Percentiles rank a stretch among this genome's conserved stretches.
phyloP scores from a whole-genome alignment of 2,113 vertebrate species.

The Collichthys lucidus region DNA sequence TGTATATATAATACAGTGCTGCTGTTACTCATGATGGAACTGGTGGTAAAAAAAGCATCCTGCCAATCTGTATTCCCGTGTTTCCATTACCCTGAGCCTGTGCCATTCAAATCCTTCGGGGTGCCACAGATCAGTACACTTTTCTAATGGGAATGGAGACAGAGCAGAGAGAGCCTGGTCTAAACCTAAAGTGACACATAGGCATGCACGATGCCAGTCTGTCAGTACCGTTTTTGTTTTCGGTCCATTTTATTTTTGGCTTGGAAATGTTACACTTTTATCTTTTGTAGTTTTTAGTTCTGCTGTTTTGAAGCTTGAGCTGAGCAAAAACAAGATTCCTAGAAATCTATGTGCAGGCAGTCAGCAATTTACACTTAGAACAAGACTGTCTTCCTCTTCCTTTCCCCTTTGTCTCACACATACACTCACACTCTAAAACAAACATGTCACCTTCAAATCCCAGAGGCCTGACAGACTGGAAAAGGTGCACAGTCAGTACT shows the following conservation, averaged over 20 bases:
- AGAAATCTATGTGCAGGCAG: conserved; percentile 19
- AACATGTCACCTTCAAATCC: conserved; percentile 37
- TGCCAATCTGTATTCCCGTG: conserved; percentile 58
- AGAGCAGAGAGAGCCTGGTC: conserved; percentile 49
- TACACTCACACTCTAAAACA: conserved; percentile 1
- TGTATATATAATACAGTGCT: conserved; percentile 36
- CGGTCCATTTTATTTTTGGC: conserved; percentile 40
- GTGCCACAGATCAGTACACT: conserved; percentile 53
- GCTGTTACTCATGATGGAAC: conserved; percentile 39
- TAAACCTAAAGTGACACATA: conserved; percentile 32
- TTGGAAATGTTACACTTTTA: conserved; percentile 38
- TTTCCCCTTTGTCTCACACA: background rate
- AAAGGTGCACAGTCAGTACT: conserved; percentile 15
- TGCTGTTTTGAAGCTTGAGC: conserved; percentile 26
- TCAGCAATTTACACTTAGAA: background rate
- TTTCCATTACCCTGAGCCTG: conserved; percentile 66
- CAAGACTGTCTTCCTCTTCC: background rate
- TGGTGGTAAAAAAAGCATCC: conserved; percentile 33
- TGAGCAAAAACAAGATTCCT: conserved; percentile 39
- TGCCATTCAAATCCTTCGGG: conserved; percentile 71
- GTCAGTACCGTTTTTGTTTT: conserved; percentile 42
- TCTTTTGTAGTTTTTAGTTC: conserved; percentile 20
- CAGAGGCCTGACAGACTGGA: conserved; percentile 25
- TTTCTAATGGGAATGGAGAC: conserved; percentile 69
- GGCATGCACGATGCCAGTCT: background rate